Percentiles rank a stretch among this genome's conserved stretches.
Conservation (phyloP, 2,113 vertebrate species). For the Caloenas nicobarica region DNA sequence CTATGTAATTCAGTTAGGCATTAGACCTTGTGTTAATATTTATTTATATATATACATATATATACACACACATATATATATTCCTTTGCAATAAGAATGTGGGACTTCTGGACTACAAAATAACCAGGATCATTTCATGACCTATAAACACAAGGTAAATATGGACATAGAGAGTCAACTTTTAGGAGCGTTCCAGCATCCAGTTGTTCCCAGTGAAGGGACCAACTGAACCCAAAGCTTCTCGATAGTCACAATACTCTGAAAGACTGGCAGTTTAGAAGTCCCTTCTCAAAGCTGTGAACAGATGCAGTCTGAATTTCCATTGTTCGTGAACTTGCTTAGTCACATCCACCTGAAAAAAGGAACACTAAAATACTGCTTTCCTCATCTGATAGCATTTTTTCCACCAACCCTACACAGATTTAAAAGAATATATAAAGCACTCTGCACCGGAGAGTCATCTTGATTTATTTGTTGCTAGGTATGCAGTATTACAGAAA, state of each 20-base stretch:
- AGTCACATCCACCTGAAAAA: neutral
- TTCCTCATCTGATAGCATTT: neutral
- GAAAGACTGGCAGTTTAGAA: neutral
- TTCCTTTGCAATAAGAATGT: neutral
- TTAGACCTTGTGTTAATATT: neutral
- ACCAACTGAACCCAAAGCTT: neutral
- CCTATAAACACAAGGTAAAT: neutral
- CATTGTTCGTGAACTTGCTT: neutral
- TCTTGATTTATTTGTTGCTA: slow-evolving; percentile 20
- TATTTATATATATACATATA: too few relatives aligned
- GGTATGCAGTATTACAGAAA: neutral
- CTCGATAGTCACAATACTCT: accelerated
- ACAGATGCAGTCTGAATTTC: neutral
- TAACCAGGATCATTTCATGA: neutral
- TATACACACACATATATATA: too few relatives aligned
- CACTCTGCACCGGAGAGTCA: neutral
- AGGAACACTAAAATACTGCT: neutral
- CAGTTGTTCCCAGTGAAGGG: neutral
- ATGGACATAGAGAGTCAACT: neutral
- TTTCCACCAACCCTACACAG: neutral
- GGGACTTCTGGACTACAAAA: neutral
- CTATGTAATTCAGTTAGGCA: neutral
- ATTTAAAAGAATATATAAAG: neutral
- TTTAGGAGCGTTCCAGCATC: neutral
- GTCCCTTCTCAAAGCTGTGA: neutral